Percentiles rank a stretch among this genome's conserved stretches.
These are phyloP conservation scores for Orchestes rusci DNA, from an alignment of 2,888 invertebrate genomes.

Conservation along the genomic window DNA sequence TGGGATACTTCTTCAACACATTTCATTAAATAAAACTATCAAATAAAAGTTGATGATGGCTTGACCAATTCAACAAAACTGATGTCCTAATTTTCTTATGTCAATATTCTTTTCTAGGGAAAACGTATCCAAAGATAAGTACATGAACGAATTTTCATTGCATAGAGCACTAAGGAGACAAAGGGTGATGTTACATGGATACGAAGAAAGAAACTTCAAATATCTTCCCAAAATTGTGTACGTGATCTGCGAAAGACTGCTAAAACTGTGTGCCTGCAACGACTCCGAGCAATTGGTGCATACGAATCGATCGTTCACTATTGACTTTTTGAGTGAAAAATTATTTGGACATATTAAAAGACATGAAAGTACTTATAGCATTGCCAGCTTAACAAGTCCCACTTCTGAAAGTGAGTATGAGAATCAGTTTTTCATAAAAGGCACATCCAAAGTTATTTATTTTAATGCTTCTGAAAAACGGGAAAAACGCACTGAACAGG, in stretches of 20 bases:
- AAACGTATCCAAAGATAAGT: slow-evolving; percentile 43
- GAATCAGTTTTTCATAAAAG: too few species aligned
- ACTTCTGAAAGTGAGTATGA: slow-evolving; percentile 35
- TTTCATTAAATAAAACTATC: too few species aligned
- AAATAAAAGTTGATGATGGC: too few species aligned
- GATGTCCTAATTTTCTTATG: too few species aligned
- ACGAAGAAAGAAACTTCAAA: slow-evolving; percentile 67
- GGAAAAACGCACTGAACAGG: too few species aligned
- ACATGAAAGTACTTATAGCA: slow-evolving; percentile 38
- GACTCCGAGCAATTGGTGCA: slow-evolving; percentile 51
- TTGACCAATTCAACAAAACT: too few species aligned
- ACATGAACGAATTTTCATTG: slow-evolving; percentile 57
- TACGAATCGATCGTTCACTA: slow-evolving; percentile 52
- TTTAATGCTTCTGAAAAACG: too few species aligned
- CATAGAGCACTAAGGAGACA: slow-evolving; percentile 65
- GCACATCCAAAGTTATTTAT: too few species aligned
- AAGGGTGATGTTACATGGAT: slow-evolving; percentile 65
- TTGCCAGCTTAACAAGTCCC: slow-evolving; percentile 35
- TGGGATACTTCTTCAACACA: too few species aligned
- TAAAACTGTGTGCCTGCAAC: slow-evolving; percentile 60
- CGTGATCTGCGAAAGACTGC: slow-evolving; percentile 67
- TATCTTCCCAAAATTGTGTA: slow-evolving; percentile 78
- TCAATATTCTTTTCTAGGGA: slow-evolving; percentile 40
- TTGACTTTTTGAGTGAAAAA: slow-evolving; percentile 47
- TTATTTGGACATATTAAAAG: slow-evolving; percentile 33